Evolutionary conservation across 2,888 invertebrate genomes (phyloP).

Genomic region (Xestia xanthographa): DNA sequence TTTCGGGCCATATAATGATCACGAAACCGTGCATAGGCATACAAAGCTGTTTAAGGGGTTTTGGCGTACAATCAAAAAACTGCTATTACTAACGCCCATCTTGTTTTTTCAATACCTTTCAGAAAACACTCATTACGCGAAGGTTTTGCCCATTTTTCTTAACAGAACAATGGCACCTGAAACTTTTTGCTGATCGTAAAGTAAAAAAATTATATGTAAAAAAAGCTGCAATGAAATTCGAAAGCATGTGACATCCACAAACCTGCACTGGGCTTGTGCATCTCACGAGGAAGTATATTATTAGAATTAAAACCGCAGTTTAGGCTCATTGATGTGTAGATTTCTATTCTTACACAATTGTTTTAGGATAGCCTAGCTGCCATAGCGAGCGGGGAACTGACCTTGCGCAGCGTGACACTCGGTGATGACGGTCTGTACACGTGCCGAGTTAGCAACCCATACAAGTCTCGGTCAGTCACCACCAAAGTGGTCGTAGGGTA

Average conservation of each 20-base stretch:
- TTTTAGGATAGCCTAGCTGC: constrained; percentile 66
- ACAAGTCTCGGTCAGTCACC: constrained; percentile 62
- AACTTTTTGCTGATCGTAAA: too few species aligned
- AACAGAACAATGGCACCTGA: too few species aligned
- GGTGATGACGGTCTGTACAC: constrained; percentile 76
- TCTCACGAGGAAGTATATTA: not conserved
- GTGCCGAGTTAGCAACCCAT: constrained; percentile 74
- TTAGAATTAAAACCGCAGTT: not conserved
- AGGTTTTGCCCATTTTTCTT: too few species aligned
- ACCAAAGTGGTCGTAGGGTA: constrained; percentile 71
- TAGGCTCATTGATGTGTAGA: not conserved
- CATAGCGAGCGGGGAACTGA: constrained; percentile 62
- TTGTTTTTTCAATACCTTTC: too few species aligned
- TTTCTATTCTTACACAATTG: not conserved
- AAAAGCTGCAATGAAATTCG: not conserved
- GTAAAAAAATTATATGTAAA: too few species aligned
- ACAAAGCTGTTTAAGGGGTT: too few species aligned
- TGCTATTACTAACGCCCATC: too few species aligned
- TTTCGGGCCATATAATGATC: not conserved
- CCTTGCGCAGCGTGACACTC: constrained; percentile 59
- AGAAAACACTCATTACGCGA: too few species aligned
- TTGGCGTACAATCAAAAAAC: too few species aligned
- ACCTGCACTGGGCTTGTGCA: not conserved
- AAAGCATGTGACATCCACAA: too few species aligned
- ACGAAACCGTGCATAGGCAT: too few species aligned